phyloP scores from a whole-genome alignment of 2,888 invertebrate species.

The Drosophila limbata region DNA sequence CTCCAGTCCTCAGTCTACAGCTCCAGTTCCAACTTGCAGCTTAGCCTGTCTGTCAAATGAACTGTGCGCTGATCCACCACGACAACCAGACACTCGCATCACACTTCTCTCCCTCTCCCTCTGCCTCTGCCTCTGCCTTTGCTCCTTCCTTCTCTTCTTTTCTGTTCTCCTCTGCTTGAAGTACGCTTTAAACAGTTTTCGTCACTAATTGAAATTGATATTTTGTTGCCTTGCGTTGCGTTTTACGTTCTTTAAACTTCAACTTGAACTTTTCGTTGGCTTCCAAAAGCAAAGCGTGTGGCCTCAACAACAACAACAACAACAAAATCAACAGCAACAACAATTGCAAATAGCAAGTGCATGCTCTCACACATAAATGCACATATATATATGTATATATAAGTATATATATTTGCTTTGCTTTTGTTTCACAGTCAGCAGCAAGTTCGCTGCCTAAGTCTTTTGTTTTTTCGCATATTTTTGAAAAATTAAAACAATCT shows the following conservation, averaged over 20 bases:
- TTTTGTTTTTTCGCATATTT: constrained; percentile 49
- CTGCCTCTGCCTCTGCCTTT: background rate
- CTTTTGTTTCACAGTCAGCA: constrained; percentile 2
- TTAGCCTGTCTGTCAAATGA: constrained; percentile 61
- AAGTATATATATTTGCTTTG: background rate
- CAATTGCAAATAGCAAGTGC: constrained; percentile 37
- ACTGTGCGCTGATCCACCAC: constrained; percentile 68
- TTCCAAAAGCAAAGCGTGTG: constrained; percentile 69
- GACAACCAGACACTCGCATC: constrained; percentile 66
- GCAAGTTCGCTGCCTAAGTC: constrained; percentile 79
- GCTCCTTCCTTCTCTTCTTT: constrained; percentile 16
- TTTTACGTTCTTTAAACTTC: constrained; percentile 36
- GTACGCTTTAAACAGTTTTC: constrained; percentile 29
- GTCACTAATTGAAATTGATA: constrained; percentile 74
- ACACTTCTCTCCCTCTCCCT: constrained; percentile 50
- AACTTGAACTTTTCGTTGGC: constrained; percentile 59
- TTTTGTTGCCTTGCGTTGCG: constrained; percentile 64
- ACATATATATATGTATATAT: background rate
- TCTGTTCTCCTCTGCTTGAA: constrained; percentile 5
- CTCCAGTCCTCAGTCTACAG: background rate
- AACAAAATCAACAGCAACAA: constrained; percentile 19
- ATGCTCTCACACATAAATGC: background rate
- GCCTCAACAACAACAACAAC: constrained; percentile 24
- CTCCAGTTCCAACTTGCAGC: constrained; percentile 19
- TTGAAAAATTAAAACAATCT: constrained; percentile 5